Conservation (phyloP, 2,797 vertebrate genomes). For the Mus caroli region DNA sequence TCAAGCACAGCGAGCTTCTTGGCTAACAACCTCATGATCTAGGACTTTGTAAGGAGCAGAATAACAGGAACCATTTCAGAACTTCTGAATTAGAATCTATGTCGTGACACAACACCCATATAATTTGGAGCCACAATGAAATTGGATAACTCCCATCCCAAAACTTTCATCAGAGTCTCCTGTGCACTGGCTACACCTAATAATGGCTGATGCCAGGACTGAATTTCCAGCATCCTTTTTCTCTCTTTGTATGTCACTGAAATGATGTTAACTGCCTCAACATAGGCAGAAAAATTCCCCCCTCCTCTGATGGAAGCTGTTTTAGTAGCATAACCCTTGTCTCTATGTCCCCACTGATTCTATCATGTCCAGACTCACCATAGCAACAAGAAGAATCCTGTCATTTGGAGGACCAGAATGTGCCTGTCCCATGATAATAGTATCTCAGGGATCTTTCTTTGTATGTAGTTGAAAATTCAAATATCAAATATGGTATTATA, state of each 20-base stretch:
- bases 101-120: not conserved
- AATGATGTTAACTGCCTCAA: not conserved
- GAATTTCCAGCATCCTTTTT: not conserved
- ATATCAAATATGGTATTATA: not conserved
- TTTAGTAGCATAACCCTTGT: not conserved
- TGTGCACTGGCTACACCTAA: not conserved
- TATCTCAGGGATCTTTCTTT: not conserved
- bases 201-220: not conserved
- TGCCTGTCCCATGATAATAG: not conserved
- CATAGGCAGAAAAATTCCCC: not conserved
- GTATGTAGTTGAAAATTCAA: not conserved
- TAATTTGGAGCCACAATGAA: not conserved
- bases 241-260: not conserved
- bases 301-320: not conserved
- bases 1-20: not conserved
- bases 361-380: not conserved
- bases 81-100: not conserved
- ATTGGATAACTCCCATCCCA: not conserved
- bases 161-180: not conserved
- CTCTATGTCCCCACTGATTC: not conserved
- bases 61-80: not conserved
- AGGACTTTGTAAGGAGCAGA: not conserved
- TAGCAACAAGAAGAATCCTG: not conserved
- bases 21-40: not conserved
- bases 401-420: not conserved